These are phyloP conservation scores for Amphiprion clarkii DNA, from an alignment of 2,797 vertebrate species.

Conservation along the genomic window DNA sequence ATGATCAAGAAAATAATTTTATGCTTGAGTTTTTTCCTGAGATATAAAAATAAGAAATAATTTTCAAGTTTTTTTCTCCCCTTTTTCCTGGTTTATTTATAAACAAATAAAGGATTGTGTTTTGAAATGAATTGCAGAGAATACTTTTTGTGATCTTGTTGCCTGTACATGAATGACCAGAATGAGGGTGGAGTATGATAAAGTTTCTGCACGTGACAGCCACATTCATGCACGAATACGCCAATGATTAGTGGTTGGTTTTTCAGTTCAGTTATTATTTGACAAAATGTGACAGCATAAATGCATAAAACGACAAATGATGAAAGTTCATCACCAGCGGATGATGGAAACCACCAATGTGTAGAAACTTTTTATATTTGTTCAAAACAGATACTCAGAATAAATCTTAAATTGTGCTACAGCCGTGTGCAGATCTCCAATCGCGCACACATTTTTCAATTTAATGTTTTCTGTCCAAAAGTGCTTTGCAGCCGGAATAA, in stretches of 20 bases:
- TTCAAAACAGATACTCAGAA: neutral
- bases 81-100: constrained; percentile 72
- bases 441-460: neutral
- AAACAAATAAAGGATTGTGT: constrained; percentile 73
- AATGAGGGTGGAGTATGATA: neutral
- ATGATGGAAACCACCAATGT: neutral
- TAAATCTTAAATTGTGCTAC: neutral
- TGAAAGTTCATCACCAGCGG: neutral
- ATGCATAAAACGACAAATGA: neutral
- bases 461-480: neutral
- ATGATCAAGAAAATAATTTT: constrained; percentile 21
- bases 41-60: neutral
- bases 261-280: neutral
- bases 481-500: neutral
- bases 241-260: neutral
- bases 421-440: neutral
- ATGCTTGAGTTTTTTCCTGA: neutral
- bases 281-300: neutral
- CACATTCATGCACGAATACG: neutral
- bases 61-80: constrained; percentile 22
- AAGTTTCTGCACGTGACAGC: neutral
- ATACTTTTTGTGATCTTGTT: constrained; percentile 8
- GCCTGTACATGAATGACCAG: neutral
- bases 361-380: neutral
- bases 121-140: constrained; percentile 42